These are phyloP conservation scores for Lepidocyrtinus sp. DNA, from an alignment of 2,888 invertebrate species.

Conservation along the genomic window DNA sequence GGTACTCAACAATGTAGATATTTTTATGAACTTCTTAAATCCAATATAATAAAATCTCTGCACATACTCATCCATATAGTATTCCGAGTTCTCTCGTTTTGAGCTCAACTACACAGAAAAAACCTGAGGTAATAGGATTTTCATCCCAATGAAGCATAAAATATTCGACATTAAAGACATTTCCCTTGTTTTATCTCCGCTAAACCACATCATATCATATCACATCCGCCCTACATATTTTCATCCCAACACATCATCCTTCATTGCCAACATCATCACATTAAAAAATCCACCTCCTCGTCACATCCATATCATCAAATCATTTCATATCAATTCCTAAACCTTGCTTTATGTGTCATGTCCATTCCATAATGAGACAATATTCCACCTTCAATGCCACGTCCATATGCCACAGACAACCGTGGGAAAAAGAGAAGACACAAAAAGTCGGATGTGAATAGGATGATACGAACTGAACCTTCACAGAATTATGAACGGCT, in stretches of 20 bases:
- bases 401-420: not conserved
- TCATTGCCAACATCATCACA: not conserved
- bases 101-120: too few species aligned
- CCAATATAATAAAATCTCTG: too few species aligned
- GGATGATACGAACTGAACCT: too few species aligned
- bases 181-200: conserved; percentile 1
- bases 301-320: not conserved
- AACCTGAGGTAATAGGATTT: too few species aligned
- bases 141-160: not conserved
- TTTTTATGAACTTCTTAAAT: too few species aligned
- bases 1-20: too few species aligned
- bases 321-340: not conserved
- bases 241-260: conserved; percentile 3
- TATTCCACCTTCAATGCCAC: not conserved
- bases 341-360: not conserved
- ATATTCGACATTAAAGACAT: not conserved
- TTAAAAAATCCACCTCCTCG: not conserved
- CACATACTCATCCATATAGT: too few species aligned
- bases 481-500: too few species aligned
- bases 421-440: too few species aligned
- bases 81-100: too few species aligned
- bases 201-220: not conserved
- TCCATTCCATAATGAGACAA: not conserved
- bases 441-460: too few species aligned
- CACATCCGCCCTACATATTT: conserved; percentile 11